Evolutionary conservation across 2,888 invertebrate species (phyloP).

Genomic region (Drosophila yooni): DNA sequence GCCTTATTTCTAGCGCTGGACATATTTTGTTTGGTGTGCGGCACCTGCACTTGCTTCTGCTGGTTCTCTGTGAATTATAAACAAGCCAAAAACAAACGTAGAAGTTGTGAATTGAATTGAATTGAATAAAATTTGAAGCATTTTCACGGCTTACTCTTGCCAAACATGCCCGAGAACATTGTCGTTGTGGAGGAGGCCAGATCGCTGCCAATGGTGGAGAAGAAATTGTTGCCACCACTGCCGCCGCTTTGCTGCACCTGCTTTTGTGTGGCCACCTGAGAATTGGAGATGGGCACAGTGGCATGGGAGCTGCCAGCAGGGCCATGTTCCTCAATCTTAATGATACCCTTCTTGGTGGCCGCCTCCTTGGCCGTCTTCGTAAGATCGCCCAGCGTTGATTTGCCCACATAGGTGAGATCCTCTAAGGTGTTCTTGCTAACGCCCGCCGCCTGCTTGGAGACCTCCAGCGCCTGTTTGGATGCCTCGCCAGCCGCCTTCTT

Average conservation of each 20-base stretch:
- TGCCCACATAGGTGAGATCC: conserved; percentile 95
- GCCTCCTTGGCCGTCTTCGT: conserved; percentile 96
- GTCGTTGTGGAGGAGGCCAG: conserved; percentile 96
- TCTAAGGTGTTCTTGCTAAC: conserved; percentile 95
- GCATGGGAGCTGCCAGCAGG: background rate
- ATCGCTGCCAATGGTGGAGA: conserved; percentile 96
- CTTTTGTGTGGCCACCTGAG: conserved; percentile 83
- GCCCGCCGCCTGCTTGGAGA: conserved; percentile 94
- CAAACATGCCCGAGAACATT: conserved; percentile 97
- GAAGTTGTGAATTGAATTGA: too few species aligned
- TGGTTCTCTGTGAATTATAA: conserved; percentile 68
- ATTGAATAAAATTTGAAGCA: background rate
- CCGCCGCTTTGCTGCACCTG: conserved; percentile 86
- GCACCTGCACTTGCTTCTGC: conserved; percentile 69
- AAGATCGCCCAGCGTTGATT: conserved; percentile 94
- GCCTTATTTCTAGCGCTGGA: conserved; percentile 72
- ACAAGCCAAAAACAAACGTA: background rate
- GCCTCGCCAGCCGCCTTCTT: conserved; percentile 95
- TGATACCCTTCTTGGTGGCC: conserved; percentile 91
- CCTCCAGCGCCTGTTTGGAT: conserved; percentile 93
- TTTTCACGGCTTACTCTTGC: conserved; percentile 86
- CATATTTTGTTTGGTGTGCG: conserved; percentile 52
- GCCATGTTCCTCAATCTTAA: conserved; percentile 87
- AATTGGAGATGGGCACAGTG: conserved; percentile 50
- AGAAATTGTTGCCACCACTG: conserved; percentile 89